Evolutionary conservation across 2,888 invertebrate species (phyloP).

Genomic region (Theretra japonica): DNA sequence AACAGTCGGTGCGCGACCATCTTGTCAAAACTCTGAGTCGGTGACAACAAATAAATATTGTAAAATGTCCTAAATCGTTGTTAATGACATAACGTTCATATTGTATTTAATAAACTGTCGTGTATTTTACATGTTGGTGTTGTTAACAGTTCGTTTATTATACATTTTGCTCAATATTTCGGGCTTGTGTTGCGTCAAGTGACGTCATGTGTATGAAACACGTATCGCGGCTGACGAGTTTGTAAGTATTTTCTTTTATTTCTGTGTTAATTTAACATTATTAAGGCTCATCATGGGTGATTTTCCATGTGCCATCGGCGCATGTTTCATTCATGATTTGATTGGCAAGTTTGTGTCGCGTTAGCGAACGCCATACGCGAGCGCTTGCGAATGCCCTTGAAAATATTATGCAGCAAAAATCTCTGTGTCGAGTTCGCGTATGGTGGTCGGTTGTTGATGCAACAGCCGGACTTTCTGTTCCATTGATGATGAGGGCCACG

Average conservation of each 20-base stretch:
- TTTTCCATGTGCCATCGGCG: constrained; percentile 57
- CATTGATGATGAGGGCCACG: constrained; percentile 56
- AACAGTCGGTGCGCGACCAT: constrained; percentile 86
- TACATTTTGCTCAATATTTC: constrained; percentile 82
- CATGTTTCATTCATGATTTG: constrained; percentile 78
- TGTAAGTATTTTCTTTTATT: constrained; percentile 84
- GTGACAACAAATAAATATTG: constrained; percentile 83
- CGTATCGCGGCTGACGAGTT: constrained; percentile 82
- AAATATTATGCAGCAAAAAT: constrained; percentile 82
- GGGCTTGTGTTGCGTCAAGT: constrained; percentile 83
- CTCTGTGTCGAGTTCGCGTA: constrained; percentile 62
- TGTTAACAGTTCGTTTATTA: constrained; percentile 70
- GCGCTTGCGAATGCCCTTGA: constrained; percentile 76
- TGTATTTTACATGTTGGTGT: constrained; percentile 74
- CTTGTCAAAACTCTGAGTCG: constrained; percentile 84
- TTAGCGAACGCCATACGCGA: constrained; percentile 58
- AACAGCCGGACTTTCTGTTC: constrained; percentile 60
- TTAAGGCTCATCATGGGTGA: constrained; percentile 55
- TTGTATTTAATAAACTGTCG: constrained; percentile 75
- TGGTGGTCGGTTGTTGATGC: constrained; percentile 55
- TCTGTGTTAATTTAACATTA: constrained; percentile 71
- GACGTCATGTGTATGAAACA: constrained; percentile 85
- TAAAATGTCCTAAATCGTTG: constrained; percentile 81
- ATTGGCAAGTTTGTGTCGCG: constrained; percentile 54
- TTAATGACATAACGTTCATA: constrained; percentile 77